Conservation (phyloP, 2,797 vertebrate species). For the Ataeniobius toweri region DNA sequence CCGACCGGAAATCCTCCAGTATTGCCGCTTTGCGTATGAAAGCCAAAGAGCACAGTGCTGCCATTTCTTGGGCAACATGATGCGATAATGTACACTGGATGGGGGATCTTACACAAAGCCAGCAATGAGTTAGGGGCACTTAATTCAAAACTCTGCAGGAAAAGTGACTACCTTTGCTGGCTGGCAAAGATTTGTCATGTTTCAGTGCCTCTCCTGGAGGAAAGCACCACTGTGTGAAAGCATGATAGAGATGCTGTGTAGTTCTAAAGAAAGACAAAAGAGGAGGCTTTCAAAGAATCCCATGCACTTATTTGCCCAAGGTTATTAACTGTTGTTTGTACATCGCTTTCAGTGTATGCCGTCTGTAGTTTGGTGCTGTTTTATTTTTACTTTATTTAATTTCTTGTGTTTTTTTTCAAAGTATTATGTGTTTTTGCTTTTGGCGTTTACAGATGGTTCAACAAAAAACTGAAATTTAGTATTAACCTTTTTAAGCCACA, state of each 20-base stretch:
- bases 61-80: conserved; percentile 99
- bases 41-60: conserved; percentile 99
- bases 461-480: conserved; percentile 28
- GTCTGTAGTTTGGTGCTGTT: conserved; percentile 67
- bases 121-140: conserved; percentile 47
- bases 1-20: conserved; percentile 98
- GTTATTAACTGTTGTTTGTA: conserved; percentile 66
- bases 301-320: conserved; percentile 77
- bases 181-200: conserved; percentile 28
- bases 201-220: conserved; percentile 30
- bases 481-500: conserved; percentile 20
- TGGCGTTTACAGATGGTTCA: conserved; percentile 46
- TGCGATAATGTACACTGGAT: conserved; percentile 47
- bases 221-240: conserved; percentile 6
- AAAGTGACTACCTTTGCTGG: conserved; percentile 69
- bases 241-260: conserved; percentile 35
- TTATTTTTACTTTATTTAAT: conserved; percentile 71
- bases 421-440: conserved; percentile 40
- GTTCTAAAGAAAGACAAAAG: conserved; percentile 27
- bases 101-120: conserved; percentile 35
- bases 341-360: conserved; percentile 55
- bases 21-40: conserved; percentile 98
- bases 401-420: conserved; percentile 23
- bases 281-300: conserved; percentile 55
- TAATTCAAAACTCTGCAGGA: conserved; percentile 54